Evolutionary conservation across 2,797 vertebrate species (phyloP), one percentile per base, ranked within the genome.

Genomic region (Pseudochromis fuscus): DNA sequence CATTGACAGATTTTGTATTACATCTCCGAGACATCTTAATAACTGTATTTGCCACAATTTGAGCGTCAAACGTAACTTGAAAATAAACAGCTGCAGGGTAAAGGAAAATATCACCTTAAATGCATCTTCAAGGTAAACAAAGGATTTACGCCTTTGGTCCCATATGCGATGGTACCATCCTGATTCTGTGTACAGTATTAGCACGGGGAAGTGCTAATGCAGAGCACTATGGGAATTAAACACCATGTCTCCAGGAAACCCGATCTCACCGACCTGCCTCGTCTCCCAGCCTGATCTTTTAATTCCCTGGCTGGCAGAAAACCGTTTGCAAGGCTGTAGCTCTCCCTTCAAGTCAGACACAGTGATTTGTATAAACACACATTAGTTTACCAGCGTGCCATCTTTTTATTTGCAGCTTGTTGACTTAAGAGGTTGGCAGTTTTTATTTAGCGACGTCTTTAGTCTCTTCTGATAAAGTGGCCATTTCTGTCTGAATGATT

Each of bases 221-320:
- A 42, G 57, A 77, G 77, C 48, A 64, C 48, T 74, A 64, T 62
- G 75, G 67, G 74, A 82, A 87, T 75, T 55, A 70, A 70, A 74
- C 11, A 52, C 68, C 51, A 58, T 31, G 67, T 81, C 60, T 83
- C 64, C 42, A 53, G 31, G 78, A 81, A 82, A 83, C 67, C 56
- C 3, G 53, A 89, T 83, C 82, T 55, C 52, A 46, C 33, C 27
- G 16, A 67, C 76, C 59, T 53, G 71, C 72, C 79, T 71, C 37
- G 24, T 46, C 60, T 74, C 57, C 44, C 42, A 33, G 57, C 51
- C 66, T 84, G 70, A 87, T 84, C 75, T 72, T 68, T 88, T 83
- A 80, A 88, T 82, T 81, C 82, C 78, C 56, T 21, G 1, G 28
- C 21, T 82, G 67, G 48, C 74, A 79, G 46, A 71, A 67, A 81